Percentiles rank a stretch among this genome's conserved stretches.
phyloP scores from a whole-genome alignment of 2,888 invertebrate species.

The Iselma pallidipennis region DNA sequence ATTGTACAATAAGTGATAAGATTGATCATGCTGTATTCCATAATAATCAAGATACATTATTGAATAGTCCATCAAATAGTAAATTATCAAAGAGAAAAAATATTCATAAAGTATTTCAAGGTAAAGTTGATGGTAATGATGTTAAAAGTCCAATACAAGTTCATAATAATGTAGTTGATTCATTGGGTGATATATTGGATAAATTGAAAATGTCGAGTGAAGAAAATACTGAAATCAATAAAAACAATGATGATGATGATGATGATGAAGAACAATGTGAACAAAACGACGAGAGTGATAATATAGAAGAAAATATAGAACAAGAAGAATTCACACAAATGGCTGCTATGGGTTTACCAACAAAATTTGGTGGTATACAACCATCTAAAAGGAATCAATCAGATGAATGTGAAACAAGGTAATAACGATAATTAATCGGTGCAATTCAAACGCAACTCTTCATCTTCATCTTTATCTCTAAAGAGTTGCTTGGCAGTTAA shows the following conservation, averaged over 20 bases:
- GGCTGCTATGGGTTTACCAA: conserved; percentile 48
- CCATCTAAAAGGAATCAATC: conserved; percentile 5
- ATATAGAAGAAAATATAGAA: conserved; percentile 1
- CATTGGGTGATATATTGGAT: conserved; percentile 64
- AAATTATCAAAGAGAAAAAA: conserved; percentile 21
- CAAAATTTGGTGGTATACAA: conserved; percentile 38
- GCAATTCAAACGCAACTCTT: no score
- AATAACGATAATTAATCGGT: no score
- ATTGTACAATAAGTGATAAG: conserved; percentile 10
- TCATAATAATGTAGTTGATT: conserved; percentile 50
- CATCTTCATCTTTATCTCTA: no score
- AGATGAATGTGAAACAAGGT: neutral
- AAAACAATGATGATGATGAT: conserved; percentile 46
- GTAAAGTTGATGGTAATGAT: conserved; percentile 13
- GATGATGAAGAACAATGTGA: conserved; percentile 33
- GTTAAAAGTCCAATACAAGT: conserved; percentile 16
- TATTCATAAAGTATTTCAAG: conserved; percentile 21
- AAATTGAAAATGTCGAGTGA: conserved; percentile 50
- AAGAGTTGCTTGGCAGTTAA: no score
- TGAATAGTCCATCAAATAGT: conserved; percentile 16
- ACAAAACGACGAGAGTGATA: conserved; percentile 16
- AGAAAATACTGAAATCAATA: conserved; percentile 21
- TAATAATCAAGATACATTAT: neutral
- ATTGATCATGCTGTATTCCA: conserved; percentile 7
- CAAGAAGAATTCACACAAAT: conserved; percentile 32